Percentiles rank a stretch among this genome's conserved stretches.
phyloP scores from a whole-genome alignment of 2,113 vertebrate species.

The Scartelaos histophorus region DNA sequence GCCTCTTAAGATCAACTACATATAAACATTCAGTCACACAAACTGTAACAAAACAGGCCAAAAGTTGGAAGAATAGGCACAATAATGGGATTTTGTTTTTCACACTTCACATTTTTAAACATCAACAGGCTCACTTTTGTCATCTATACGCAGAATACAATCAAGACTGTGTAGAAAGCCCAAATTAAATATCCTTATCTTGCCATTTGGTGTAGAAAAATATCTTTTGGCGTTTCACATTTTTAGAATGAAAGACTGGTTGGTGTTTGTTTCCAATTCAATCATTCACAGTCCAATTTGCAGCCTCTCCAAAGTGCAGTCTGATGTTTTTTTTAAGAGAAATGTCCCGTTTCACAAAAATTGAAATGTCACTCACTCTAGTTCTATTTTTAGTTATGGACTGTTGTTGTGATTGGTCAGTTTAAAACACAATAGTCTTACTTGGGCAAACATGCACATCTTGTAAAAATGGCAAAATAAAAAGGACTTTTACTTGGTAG shows the following conservation, averaged over 20 bases:
- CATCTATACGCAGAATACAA: neutral
- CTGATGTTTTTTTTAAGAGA: conserved; percentile 24
- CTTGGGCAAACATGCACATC: conserved; percentile 1
- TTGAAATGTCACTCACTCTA: conserved; percentile 59
- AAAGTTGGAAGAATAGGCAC: neutral
- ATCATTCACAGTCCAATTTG: conserved; percentile 44
- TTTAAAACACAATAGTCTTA: conserved; percentile 23
- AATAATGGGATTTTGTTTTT: neutral
- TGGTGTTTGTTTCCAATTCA: neutral
- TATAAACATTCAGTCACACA: neutral
- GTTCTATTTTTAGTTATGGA: conserved; percentile 54
- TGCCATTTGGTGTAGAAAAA: neutral
- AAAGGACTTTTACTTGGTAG: conserved; percentile 9
- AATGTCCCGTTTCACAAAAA: conserved; percentile 43
- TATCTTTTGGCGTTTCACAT: neutral
- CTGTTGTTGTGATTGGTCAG: conserved; percentile 47
- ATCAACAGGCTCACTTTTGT: neutral
- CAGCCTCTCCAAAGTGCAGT: conserved; percentile 31
- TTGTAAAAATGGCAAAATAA: conserved; percentile 1
- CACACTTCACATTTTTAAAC: neutral
- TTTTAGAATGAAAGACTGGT: neutral
- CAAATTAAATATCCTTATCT: neutral
- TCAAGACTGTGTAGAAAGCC: neutral
- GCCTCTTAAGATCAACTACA: neutral
- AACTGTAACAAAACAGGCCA: neutral